Percentiles rank a stretch among this genome's conserved stretches.
Conservation (phyloP, 2,797 vertebrate genomes). For the Mormyrops attenuatus region DNA sequence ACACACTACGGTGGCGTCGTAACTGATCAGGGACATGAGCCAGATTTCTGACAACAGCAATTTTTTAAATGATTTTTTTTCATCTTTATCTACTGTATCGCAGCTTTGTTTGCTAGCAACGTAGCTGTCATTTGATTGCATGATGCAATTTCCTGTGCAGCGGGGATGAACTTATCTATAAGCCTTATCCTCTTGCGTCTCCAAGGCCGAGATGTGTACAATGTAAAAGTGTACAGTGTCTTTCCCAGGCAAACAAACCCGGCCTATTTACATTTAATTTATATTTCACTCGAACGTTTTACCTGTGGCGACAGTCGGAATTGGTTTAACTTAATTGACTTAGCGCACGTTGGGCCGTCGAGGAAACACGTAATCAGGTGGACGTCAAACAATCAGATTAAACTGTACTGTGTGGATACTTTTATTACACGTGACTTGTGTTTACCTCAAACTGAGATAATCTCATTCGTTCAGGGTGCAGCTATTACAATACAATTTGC, state of each 20-base stretch:
- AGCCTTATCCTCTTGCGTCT: not conserved
- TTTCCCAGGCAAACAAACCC: not conserved
- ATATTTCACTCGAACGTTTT: not conserved
- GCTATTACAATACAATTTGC: slow-evolving; percentile 15
- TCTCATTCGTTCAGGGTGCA: not conserved
- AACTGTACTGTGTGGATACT: not conserved
- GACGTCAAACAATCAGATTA: slow-evolving; percentile 18
- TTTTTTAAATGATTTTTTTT: not conserved
- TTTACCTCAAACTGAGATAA: slow-evolving; percentile 2
- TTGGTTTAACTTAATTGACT: slow-evolving; percentile 8
- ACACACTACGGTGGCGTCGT: not conserved
- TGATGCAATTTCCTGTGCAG: not conserved
- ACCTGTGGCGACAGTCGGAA: not conserved
- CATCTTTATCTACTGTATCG: not conserved
- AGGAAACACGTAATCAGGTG: slow-evolving; percentile 4
- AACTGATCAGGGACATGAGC: not conserved
- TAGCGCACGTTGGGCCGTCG: not conserved
- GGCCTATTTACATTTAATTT: not conserved
- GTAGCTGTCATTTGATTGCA: not conserved
- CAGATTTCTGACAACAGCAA: not conserved
- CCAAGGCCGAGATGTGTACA: not conserved
- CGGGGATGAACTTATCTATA: not conserved
- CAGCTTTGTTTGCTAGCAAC: not conserved
- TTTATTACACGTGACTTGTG: slow-evolving; percentile 2
- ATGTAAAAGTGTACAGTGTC: not conserved